A percentile compares a stretch with the other conserved stretches of the same genome.
Conservation (phyloP, 2,113 vertebrate species). For the Bubo blakistoni region DNA sequence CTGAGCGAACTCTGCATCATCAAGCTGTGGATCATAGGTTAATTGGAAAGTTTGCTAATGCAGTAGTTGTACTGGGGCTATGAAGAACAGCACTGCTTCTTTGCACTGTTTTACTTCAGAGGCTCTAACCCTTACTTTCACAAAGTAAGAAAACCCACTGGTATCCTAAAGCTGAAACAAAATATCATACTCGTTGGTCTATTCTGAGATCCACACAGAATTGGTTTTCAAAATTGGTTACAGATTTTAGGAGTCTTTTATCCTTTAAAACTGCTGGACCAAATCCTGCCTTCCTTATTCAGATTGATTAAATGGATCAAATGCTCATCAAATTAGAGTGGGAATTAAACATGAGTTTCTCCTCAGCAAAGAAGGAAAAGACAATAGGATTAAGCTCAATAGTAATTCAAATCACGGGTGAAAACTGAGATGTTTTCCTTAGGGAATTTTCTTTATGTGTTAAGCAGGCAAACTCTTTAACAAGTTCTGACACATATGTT, state of each 20-base stretch:
- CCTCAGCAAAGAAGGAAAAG: not conserved
- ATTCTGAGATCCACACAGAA: not conserved
- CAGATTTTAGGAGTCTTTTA: not conserved
- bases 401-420: not conserved
- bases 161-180: not conserved
- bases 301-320: not conserved
- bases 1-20: not conserved
- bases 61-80: not conserved
- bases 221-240: not conserved
- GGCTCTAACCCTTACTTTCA: not conserved
- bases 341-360: not conserved
- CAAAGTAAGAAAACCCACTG: not conserved
- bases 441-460: not conserved
- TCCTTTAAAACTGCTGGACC: not conserved
- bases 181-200: not conserved
- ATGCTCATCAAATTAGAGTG: not conserved
- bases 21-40: not conserved
- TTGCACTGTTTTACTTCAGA: not conserved
- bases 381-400: not conserved
- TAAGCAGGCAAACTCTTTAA: slow-evolving; percentile 17
- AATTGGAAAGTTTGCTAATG: slow-evolving; percentile 47
- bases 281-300: not conserved
- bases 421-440: not conserved
- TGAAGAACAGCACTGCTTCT: not conserved
- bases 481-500: slow-evolving; percentile 1